A percentile compares a stretch with the other conserved stretches of the same genome.
Evolutionary conservation across 2,888 invertebrate genomes (phyloP).

Genomic region (Caenorhabditis becei): DNA sequence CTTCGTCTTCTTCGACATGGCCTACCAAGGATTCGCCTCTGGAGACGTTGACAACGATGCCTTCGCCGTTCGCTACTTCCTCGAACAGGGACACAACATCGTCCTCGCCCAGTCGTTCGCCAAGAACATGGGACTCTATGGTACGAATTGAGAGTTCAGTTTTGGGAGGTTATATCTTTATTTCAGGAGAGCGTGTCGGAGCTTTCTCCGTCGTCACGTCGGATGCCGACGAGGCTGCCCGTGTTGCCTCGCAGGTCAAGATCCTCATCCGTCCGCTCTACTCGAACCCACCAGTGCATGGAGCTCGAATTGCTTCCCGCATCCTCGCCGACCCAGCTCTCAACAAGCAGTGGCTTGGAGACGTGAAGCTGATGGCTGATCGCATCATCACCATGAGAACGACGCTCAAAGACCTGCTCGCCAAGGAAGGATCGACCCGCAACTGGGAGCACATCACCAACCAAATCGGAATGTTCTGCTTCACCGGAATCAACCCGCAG

Average conservation of each 20-base stretch:
- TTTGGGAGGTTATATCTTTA: not conserved
- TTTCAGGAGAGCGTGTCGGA: conserved; percentile 92
- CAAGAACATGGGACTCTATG: conserved; percentile 99
- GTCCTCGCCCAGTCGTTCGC: conserved; percentile 97
- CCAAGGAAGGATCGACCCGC: conserved; percentile 87
- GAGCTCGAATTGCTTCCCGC: conserved; percentile 91
- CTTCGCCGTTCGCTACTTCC: conserved; percentile 86
- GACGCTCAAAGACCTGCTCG: conserved; percentile 88
- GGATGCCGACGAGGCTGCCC: conserved; percentile 89
- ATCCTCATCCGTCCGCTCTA: conserved; percentile 82
- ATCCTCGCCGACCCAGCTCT: conserved; percentile 89
- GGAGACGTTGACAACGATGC: conserved; percentile 95
- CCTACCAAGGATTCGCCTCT: conserved; percentile 90
- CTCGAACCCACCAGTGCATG: conserved; percentile 97
- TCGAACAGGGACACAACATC: conserved; percentile 90
- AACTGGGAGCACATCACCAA: conserved; percentile 95
- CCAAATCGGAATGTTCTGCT: conserved; percentile 98
- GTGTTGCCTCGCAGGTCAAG: conserved; percentile 85
- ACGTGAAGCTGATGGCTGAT: conserved; percentile 98
- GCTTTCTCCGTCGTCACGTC: conserved; percentile 91
- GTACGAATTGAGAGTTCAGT: conserved; percentile 83
- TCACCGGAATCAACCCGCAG: conserved; percentile 89
- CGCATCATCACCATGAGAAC: conserved; percentile 93
- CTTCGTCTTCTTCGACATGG: conserved; percentile 81
- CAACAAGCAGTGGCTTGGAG: conserved; percentile 91